Percentiles rank a stretch among this genome's conserved stretches.
phyloP scores from a whole-genome alignment of 1,140 invertebrate genomes.

The Venustaconcha ellipsiformis region DNA sequence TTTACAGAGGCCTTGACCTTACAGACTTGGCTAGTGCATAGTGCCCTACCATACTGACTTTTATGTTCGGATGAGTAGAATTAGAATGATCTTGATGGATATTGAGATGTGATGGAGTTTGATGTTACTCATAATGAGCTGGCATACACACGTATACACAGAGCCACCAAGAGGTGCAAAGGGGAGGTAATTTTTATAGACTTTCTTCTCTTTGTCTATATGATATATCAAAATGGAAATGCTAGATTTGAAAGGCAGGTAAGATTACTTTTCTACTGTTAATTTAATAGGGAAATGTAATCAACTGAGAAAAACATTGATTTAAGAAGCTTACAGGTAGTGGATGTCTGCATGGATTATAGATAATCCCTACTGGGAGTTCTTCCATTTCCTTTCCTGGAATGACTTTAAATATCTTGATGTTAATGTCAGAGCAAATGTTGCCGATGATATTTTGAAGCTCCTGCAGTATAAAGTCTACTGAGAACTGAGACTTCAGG shows the following conservation, averaged over 20 bases:
- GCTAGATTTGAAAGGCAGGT: background rate
- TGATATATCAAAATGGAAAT: background rate
- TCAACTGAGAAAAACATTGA: background rate
- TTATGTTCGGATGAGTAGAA: too few species aligned
- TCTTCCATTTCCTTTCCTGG: constrained; percentile 43
- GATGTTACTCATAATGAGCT: too few species aligned
- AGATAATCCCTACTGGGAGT: constrained; percentile 69
- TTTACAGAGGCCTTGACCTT: too few species aligned
- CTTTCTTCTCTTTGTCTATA: too few species aligned
- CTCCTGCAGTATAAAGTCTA: constrained; percentile 72
- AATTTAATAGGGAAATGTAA: background rate
- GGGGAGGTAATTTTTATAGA: too few species aligned
- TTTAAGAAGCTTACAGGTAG: constrained; percentile 39
- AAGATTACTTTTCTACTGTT: background rate
- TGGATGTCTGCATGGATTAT: constrained; percentile 65
- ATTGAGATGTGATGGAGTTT: too few species aligned
- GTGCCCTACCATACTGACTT: too few species aligned
- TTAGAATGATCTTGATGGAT: too few species aligned
- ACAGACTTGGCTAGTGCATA: too few species aligned
- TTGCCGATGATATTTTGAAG: constrained; percentile 69
- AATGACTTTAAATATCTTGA: constrained; percentile 61
- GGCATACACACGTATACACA: too few species aligned
- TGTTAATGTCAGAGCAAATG: constrained; percentile 52
- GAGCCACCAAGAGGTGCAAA: too few species aligned
- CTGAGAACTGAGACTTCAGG: constrained; percentile 51